Evolutionary conservation across 1,140 invertebrate genomes (phyloP), one percentile per base, ranked within the genome.

Genomic region (Drosophila suzukii): DNA sequence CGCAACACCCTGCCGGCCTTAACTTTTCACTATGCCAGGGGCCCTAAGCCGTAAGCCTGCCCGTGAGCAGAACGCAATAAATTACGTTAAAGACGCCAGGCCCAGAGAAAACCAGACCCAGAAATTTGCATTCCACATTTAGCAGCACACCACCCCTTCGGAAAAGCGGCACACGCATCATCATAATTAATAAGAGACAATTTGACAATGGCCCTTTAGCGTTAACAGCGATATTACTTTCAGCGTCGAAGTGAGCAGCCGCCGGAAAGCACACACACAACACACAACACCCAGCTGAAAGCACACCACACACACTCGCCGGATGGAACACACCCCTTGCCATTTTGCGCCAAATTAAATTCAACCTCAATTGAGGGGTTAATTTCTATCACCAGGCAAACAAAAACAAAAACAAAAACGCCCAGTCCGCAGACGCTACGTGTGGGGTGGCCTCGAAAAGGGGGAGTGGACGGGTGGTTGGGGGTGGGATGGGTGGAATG

Each of bases 291-390:
- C 62, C 20, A 58, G 13, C n/a, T n/a, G n/a, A n/a, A n/a, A n/a
- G n/a, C 20, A 20, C 20, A 20, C 20, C 60, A 59, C 62, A 66
- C 17, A 70, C 27, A 43, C 53, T 39, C 36, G 7, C 36, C 34
- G 53, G 43, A 58, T 68, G 53, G 27, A 43, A 72, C 68, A 72
- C 82, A 68, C 78, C 85, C 77, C 68, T 86, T 91, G 81, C 81
- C 84, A 91, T 91, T 91, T 91, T 91, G 89, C 89, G 90, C 90
- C 90, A 90, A 91, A 91, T 91, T 91, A 91, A 91, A 91, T 91
- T 91, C 90, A 91, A 91, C 81, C 90, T 91, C 90, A 91, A 91
- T 91, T 91, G 79, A 91, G 90, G 90, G 90, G 90, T 91, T 91
- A 91, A 91, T 91, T 91, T 91, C 84, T 91, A 90, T 91, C 85